These are phyloP conservation scores for Syngnathus floridae DNA, from an alignment of 2,113 vertebrate species.

Conservation along the genomic window DNA sequence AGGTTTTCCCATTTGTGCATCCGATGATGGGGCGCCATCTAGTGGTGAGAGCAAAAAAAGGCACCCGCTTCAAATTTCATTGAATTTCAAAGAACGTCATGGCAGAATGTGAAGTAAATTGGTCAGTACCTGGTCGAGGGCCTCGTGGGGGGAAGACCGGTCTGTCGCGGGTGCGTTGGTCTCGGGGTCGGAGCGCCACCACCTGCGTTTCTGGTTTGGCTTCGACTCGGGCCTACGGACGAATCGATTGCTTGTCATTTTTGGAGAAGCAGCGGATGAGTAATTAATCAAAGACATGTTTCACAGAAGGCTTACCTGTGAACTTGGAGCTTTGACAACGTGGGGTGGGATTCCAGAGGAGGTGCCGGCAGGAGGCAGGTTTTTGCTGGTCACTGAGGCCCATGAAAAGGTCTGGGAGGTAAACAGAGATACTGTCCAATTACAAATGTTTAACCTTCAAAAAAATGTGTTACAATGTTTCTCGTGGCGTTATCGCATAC, in stretches of 20 bases:
- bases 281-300: neutral
- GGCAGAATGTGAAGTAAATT: neutral
- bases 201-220: slow-evolving; percentile 82
- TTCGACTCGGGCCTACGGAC: slow-evolving; percentile 80
- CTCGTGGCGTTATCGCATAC: slow-evolving; percentile 46
- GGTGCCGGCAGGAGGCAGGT: slow-evolving; percentile 93
- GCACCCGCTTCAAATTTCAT: neutral
- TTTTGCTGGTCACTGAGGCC: slow-evolving; percentile 99
- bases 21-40: slow-evolving; percentile 65
- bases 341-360: slow-evolving; percentile 92
- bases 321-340: slow-evolving; percentile 92
- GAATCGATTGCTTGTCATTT: slow-evolving; percentile 1
- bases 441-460: neutral
- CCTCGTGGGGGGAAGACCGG: slow-evolving; percentile 80
- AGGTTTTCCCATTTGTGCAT: slow-evolving; percentile 70
- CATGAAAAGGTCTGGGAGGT: slow-evolving; percentile 94
- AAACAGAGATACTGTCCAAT: slow-evolving; percentile 63
- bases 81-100: neutral
- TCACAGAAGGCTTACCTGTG: slow-evolving; percentile 81
- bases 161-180: slow-evolving; percentile 87
- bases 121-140: slow-evolving; percentile 78
- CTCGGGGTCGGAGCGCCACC: slow-evolving; percentile 78
- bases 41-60: slow-evolving; percentile 19
- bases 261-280: neutral
- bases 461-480: neutral